phyloP scores from a whole-genome alignment of 1,140 invertebrate genomes.

The Sinella curviseta region DNA sequence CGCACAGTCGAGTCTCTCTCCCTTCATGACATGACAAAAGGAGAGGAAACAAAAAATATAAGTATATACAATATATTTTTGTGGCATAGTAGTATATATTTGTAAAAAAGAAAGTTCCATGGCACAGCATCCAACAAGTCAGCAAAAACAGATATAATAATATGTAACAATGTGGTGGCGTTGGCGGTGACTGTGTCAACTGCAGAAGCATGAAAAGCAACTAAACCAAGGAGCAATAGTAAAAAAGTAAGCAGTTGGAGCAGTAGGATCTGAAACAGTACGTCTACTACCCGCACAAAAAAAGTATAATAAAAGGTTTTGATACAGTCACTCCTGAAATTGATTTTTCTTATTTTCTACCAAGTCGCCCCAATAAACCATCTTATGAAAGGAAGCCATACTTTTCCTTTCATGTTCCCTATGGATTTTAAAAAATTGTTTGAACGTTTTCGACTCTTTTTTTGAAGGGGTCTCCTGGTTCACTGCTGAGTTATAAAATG shows the following conservation, averaged over 20 bases:
- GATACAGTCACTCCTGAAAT: neutral
- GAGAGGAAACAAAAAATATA: neutral
- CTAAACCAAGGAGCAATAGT: neutral
- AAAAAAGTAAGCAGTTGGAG: too few relatives aligned
- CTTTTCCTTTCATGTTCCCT: neutral
- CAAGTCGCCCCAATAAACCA: neutral
- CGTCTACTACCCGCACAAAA: too few relatives aligned
- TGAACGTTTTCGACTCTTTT: neutral
- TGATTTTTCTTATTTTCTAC: neutral
- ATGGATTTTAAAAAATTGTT: neutral
- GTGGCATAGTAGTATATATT: neutral
- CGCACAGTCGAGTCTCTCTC: neutral
- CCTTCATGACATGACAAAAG: too few relatives aligned
- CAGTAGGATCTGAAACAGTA: too few relatives aligned
- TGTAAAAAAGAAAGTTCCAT: neutral
- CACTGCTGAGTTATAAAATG: too few relatives aligned
- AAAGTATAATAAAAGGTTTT: too few relatives aligned
- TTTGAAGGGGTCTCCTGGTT: too few relatives aligned
- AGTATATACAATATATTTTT: too few relatives aligned
- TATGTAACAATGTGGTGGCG: too few relatives aligned
- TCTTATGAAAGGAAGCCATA: neutral
- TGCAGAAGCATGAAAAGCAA: neutral
- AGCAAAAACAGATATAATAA: too few relatives aligned
- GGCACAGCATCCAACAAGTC: too few relatives aligned
- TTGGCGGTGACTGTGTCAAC: neutral